Evolutionary conservation across 2,113 vertebrate species (phyloP).

Genomic region (Albula glossodonta): DNA sequence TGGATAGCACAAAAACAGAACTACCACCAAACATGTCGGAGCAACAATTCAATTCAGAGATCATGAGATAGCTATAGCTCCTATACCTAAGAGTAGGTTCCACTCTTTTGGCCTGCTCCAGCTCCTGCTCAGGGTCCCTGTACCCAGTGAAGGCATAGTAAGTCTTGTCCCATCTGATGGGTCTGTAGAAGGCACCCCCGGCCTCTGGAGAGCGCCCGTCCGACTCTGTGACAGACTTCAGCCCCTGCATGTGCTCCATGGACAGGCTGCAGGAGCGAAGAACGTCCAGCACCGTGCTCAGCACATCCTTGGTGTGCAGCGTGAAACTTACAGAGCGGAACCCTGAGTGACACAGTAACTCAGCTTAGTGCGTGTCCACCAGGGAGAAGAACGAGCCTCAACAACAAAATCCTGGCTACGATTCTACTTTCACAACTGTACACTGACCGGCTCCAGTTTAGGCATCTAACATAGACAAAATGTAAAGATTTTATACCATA

Average conservation of each 20-base stretch:
- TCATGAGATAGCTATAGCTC: neutral
- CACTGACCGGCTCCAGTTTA: neutral
- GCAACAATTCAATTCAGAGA: no score
- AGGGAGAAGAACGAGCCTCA: neutral
- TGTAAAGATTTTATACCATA: no score
- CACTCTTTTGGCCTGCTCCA: constrained; percentile 78
- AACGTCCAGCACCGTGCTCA: constrained; percentile 86
- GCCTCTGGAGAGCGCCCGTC: constrained; percentile 48
- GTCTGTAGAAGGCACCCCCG: constrained; percentile 71
- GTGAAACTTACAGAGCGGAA: constrained; percentile 92
- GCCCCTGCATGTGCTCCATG: constrained; percentile 78
- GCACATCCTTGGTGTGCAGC: constrained; percentile 81
- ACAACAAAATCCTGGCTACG: neutral
- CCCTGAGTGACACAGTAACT: constrained; percentile 59
- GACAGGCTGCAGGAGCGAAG: constrained; percentile 91
- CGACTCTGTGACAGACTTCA: constrained; percentile 45
- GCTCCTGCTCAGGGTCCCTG: constrained; percentile 88
- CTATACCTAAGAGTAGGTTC: constrained; percentile 82
- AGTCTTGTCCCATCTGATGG: constrained; percentile 92
- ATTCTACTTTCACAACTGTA: neutral
- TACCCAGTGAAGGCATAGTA: constrained; percentile 93
- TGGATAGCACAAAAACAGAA: no score
- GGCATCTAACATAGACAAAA: no score
- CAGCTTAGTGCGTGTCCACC: neutral
- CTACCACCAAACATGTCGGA: no score